Evolutionary conservation across 2,888 invertebrate genomes (phyloP).

Genomic region (Drosophila anomalata): DNA sequence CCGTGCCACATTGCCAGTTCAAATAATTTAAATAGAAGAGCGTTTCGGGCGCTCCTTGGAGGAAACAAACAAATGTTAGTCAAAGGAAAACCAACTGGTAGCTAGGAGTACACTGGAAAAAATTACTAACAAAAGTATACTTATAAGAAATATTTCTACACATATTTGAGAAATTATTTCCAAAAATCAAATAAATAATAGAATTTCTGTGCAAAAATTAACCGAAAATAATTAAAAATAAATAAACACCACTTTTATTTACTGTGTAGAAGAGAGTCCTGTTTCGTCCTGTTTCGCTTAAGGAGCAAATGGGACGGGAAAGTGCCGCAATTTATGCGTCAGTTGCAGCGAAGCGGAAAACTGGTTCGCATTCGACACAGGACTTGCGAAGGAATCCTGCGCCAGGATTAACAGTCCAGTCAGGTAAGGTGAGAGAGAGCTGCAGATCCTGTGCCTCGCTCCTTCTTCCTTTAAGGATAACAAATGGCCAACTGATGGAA

Average conservation of each 20-base stretch:
- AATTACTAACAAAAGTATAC: background rate
- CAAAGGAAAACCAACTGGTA: slow-evolving; percentile 23
- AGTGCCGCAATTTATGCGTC: slow-evolving; percentile 69
- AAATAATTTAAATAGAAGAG: slow-evolving; percentile 61
- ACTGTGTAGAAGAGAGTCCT: slow-evolving; percentile 9
- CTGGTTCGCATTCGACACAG: slow-evolving; percentile 73
- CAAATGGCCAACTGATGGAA: slow-evolving; percentile 19
- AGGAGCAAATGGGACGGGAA: slow-evolving; percentile 12
- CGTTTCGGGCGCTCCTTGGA: background rate
- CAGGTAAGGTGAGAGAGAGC: slow-evolving; percentile 21
- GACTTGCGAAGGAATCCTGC: slow-evolving; percentile 25
- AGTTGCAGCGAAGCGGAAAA: slow-evolving; percentile 75
- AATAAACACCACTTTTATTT: background rate
- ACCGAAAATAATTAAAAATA: background rate
- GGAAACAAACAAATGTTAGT: slow-evolving; percentile 44
- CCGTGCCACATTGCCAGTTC: slow-evolving; percentile 65
- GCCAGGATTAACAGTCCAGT: slow-evolving; percentile 33
- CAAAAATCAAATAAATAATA: too few relatives aligned
- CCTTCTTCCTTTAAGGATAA: slow-evolving; percentile 1
- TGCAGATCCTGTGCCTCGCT: background rate
- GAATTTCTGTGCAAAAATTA: too few relatives aligned
- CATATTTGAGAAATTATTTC: background rate
- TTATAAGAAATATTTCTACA: background rate
- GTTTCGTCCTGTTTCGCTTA: slow-evolving; percentile 9
- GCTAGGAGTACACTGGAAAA: slow-evolving; percentile 3